Evolutionary conservation across 2,888 invertebrate species (phyloP), one percentile per base, ranked within the genome.

Genomic region (Brenthis daphne): DNA sequence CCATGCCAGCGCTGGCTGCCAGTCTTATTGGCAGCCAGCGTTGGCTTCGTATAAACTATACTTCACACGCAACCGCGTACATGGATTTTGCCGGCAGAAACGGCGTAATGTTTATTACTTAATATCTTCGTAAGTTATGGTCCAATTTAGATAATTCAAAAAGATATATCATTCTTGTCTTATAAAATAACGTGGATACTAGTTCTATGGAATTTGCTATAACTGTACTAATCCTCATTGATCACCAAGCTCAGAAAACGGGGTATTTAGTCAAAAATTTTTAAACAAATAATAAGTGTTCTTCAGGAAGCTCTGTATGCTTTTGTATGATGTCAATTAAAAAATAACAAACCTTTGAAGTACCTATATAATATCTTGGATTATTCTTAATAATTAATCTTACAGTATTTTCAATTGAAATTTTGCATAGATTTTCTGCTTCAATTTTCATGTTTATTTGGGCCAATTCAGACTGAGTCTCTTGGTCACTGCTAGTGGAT

Each of bases 261-360:
- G 12, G 13, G 16, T 73, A 55, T 75, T 64, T 48, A 74, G 64
- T 53, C 63, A 68, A 24, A 73, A 70, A 67, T 75, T 43, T 74
- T 66, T 54, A 72, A 64, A 65, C 73, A 74, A 70, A 74, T 8
- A 70, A 20, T 47, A 74, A 56, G 53, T 70, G 67, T 16, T 65
- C 6, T 16, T 3, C 4, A 3, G 71, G 63, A 16, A 74, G 69
- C 63, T 65, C 56, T 64, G 51, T 66, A 2, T 57, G 6, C 43
- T 70, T 54, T 64, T 72, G 12, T 20, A 73, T 67, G 8, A 72
- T n/a, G 6, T 71, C n/a, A 8, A 73, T 37, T 61, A 74, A 58
- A 53, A 63, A 65, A 65, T 68, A 71, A 74, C 67, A 73, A 50
- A 14, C 53, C 43, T 37, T 48, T 20, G 68, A 60, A 58, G 53